Evolutionary conservation across 2,888 invertebrate species (phyloP).

Genomic region (Lasioglossum morio): DNA sequence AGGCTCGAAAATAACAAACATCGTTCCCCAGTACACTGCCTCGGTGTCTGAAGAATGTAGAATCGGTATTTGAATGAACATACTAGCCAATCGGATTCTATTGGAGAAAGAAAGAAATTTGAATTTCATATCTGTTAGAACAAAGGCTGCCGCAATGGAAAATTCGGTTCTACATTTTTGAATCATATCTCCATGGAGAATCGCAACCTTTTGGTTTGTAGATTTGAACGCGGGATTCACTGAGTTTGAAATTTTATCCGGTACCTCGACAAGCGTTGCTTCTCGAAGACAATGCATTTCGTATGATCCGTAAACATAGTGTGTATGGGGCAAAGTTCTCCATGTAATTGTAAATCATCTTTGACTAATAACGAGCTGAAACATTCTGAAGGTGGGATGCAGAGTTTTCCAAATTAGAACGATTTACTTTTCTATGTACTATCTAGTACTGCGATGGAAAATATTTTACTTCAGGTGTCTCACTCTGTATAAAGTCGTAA

Average conservation of each 20-base stretch:
- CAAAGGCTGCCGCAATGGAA: background rate
- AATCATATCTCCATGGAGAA: background rate
- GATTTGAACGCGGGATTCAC: background rate
- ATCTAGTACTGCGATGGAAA: too few species aligned
- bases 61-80: background rate
- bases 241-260: background rate
- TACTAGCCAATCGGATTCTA: background rate
- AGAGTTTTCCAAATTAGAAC: too few species aligned
- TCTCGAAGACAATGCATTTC: background rate
- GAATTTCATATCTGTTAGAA: constrained; percentile 4
- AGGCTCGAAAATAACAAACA: background rate
- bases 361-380: background rate
- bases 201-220: background rate
- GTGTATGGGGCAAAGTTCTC: background rate
- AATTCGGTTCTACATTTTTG: background rate
- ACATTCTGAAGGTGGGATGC: too few species aligned
- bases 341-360: background rate
- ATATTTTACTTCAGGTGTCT: too few species aligned
- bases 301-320: background rate
- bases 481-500: too few species aligned
- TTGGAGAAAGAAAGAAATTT: background rate
- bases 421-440: too few species aligned
- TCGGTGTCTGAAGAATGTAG: too few species aligned
- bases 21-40: background rate
- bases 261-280: background rate